Conservation (phyloP, 1,140 invertebrate species). For the Dysdera silvatica region DNA sequence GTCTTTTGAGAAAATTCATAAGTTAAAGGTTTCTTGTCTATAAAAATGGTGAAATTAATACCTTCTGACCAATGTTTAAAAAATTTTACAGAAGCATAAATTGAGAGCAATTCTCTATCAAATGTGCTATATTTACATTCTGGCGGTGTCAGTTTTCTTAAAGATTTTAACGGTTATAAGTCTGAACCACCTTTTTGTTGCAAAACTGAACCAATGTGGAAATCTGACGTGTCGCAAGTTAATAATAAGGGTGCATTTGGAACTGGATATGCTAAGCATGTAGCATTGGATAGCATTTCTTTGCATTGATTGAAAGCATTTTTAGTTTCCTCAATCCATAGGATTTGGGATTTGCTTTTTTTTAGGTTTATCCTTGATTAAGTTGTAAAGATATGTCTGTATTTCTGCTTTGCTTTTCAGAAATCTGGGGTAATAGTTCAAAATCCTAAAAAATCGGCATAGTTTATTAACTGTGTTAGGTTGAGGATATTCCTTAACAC, state of each 20-base stretch:
- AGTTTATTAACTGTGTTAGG: slow-evolving; percentile 39
- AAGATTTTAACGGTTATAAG: slow-evolving; percentile 23
- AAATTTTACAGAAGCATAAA: slow-evolving; percentile 33
- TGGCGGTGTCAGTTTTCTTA: slow-evolving; percentile 18
- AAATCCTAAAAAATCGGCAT: slow-evolving; percentile 37
- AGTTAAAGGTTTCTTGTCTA: slow-evolving; percentile 38
- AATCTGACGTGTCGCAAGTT: slow-evolving; percentile 21
- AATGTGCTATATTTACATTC: slow-evolving; percentile 30
- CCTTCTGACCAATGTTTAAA: slow-evolving; percentile 39
- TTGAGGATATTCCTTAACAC: slow-evolving; percentile 37
- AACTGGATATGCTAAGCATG: slow-evolving; percentile 33
- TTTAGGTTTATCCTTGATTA: not conserved
- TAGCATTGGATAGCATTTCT: not conserved
- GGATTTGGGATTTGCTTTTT: not conserved
- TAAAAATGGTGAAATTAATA: slow-evolving; percentile 35
- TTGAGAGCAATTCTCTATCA: slow-evolving; percentile 36
- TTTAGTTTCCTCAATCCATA: not conserved
- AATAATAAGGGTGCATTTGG: slow-evolving; percentile 6
- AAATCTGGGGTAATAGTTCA: slow-evolving; percentile 44
- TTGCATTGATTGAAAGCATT: not conserved
- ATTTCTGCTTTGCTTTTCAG: slow-evolving; percentile 34
- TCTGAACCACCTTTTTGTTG: slow-evolving; percentile 6
- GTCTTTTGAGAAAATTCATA: slow-evolving; percentile 27
- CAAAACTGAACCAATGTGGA: too few species aligned
- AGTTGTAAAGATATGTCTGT: slow-evolving; percentile 15